A percentile compares a stretch with the other conserved stretches of the same genome.
Conservation (phyloP, 2,797 vertebrate genomes). For the Acipenser ruthenus region DNA sequence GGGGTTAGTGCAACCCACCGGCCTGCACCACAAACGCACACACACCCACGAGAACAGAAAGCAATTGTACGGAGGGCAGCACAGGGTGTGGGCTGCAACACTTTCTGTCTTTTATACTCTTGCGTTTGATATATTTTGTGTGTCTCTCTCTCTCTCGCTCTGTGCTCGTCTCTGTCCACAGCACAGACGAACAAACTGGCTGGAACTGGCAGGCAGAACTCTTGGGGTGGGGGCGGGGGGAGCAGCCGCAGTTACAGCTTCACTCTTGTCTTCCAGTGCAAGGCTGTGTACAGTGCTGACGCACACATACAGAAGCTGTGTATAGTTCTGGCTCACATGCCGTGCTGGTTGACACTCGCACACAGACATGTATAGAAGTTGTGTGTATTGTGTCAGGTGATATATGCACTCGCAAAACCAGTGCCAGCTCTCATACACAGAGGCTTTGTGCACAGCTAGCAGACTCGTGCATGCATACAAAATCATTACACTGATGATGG, state of each 20-base stretch:
- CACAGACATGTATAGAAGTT: neutral
- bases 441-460: too few species aligned
- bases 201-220: slow-evolving; percentile 28
- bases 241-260: slow-evolving; percentile 13
- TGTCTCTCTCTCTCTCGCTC: slow-evolving; percentile 5
- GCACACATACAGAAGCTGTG: too few species aligned
- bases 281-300: neutral
- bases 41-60: neutral
- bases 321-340: too few species aligned
- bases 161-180: slow-evolving; percentile 17
- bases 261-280: neutral
- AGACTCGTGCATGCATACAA: too few species aligned
- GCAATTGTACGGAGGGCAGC: slow-evolving; percentile 2
- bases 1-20: slow-evolving; percentile 1
- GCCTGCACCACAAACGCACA: neutral
- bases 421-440: too few species aligned
- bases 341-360: slow-evolving; percentile 5
- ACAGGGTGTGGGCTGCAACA: neutral
- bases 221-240: slow-evolving; percentile 14
- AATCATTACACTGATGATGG: too few species aligned
- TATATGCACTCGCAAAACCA: too few species aligned
- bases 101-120: slow-evolving; percentile 2
- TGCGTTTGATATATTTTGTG: slow-evolving; percentile 2
- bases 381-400: too few species aligned
- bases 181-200: slow-evolving; percentile 25